These are phyloP conservation scores for Zootoca vivipara DNA, from an alignment of 2,113 vertebrate species.

Conservation along the genomic window DNA sequence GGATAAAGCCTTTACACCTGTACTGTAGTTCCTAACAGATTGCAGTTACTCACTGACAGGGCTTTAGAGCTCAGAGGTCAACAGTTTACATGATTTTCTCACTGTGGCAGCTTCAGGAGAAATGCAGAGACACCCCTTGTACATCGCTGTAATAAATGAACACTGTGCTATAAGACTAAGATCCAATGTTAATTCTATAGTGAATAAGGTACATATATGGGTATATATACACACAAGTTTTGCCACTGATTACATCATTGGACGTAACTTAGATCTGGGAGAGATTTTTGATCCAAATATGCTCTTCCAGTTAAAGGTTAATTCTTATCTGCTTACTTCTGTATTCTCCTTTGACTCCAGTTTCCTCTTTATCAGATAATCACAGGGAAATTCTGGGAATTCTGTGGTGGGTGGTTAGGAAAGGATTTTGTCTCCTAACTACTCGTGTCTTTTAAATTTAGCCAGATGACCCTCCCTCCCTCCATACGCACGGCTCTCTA, in stretches of 20 bases:
- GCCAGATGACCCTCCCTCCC: background rate
- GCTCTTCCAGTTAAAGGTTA: background rate
- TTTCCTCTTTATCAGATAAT: conserved; percentile 9
- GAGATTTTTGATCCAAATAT: background rate
- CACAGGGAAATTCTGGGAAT: background rate
- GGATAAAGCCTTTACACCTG: too few relatives aligned
- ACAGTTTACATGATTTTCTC: too few relatives aligned
- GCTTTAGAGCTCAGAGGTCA: too few relatives aligned
- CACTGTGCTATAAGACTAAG: background rate
- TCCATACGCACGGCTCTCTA: background rate
- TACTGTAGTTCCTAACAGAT: too few relatives aligned
- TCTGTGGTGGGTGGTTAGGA: background rate
- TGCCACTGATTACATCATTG: background rate
- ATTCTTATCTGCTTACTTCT: conserved; percentile 10
- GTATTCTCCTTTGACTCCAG: background rate
- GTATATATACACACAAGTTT: background rate
- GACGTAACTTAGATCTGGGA: background rate
- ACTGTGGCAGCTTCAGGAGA: too few relatives aligned
- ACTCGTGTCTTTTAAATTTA: background rate
- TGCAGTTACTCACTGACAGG: too few relatives aligned
- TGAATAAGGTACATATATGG: background rate
- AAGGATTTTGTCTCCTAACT: background rate
- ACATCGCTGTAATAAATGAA: too few relatives aligned
- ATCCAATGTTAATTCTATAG: background rate
- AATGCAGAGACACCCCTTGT: too few relatives aligned